phyloP scores from a whole-genome alignment of 2,113 vertebrate species.

The Montifringilla adamsi region DNA sequence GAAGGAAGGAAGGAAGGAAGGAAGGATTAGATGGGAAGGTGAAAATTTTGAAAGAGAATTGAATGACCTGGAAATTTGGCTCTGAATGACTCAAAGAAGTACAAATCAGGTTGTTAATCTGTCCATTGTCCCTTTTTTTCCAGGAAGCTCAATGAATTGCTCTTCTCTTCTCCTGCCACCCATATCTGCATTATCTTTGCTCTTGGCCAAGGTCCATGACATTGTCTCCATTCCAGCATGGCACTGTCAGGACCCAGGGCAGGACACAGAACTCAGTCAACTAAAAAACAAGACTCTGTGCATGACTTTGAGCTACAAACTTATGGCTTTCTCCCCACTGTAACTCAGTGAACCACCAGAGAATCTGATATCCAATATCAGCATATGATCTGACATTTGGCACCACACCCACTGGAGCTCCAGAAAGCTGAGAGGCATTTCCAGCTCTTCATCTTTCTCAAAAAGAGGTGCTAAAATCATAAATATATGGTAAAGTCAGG shows the following conservation, averaged over 20 bases:
- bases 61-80: background rate
- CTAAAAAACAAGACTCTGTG: background rate
- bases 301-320: background rate
- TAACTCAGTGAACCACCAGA: background rate
- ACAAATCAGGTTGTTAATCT: background rate
- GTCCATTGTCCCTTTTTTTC: background rate
- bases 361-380: background rate
- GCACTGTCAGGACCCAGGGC: background rate
- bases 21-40: background rate
- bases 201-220: background rate
- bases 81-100: background rate
- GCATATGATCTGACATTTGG: background rate
- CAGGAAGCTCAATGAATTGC: background rate
- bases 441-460: background rate
- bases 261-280: background rate
- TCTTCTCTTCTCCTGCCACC: background rate
- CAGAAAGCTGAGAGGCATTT: background rate
- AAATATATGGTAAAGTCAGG: background rate
- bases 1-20: too few species aligned
- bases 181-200: background rate
- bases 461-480: background rate
- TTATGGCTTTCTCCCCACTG: background rate
- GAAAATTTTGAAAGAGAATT: background rate
- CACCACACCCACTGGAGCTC: background rate
- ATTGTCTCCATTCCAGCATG: background rate